These are phyloP conservation scores for Spicauda simplicius DNA, from an alignment of 2,888 invertebrate genomes.

Conservation along the genomic window DNA sequence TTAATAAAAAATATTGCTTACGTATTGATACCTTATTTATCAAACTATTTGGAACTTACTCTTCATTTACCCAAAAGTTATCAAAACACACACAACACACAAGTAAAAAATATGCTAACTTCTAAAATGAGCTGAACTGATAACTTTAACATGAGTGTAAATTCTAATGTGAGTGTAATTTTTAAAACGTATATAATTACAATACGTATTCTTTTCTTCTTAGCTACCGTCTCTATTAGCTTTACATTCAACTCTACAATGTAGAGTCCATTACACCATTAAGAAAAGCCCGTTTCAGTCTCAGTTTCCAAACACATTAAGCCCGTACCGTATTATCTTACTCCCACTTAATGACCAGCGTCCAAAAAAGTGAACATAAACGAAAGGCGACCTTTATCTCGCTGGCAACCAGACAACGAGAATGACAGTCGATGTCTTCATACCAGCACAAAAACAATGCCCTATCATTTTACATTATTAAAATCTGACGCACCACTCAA, in stretches of 20 bases:
- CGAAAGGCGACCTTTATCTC: conserved; percentile 62
- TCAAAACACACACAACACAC: too few species aligned
- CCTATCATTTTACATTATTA: conserved; percentile 73
- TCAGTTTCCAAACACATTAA: conserved; percentile 36
- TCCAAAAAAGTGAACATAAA: conserved; percentile 56
- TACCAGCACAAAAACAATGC: conserved; percentile 77
- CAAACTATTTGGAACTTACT: too few species aligned
- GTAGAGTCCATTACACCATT: conserved; percentile 1
- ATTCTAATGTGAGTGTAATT: too few species aligned
- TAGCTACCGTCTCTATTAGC: not conserved
- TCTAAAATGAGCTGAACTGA: too few species aligned
- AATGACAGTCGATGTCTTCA: conserved; percentile 78
- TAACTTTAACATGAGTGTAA: too few species aligned
- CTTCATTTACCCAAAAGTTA: too few species aligned
- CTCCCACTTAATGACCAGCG: conserved; percentile 42
- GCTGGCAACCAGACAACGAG: conserved; percentile 47
- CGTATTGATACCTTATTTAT: too few species aligned
- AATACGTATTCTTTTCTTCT: not conserved
- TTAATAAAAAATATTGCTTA: too few species aligned
- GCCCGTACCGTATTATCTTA: conserved; percentile 40
- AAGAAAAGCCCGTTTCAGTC: conserved; percentile 18
- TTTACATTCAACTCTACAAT: conserved; percentile 1
- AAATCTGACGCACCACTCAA: conserved; percentile 46
- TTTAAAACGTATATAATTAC: too few species aligned
- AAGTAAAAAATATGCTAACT: too few species aligned